Percentiles rank a stretch among this genome's conserved stretches.
Evolutionary conservation across 1,140 invertebrate species (phyloP).

Genomic region (Galendromus occidentalis): DNA sequence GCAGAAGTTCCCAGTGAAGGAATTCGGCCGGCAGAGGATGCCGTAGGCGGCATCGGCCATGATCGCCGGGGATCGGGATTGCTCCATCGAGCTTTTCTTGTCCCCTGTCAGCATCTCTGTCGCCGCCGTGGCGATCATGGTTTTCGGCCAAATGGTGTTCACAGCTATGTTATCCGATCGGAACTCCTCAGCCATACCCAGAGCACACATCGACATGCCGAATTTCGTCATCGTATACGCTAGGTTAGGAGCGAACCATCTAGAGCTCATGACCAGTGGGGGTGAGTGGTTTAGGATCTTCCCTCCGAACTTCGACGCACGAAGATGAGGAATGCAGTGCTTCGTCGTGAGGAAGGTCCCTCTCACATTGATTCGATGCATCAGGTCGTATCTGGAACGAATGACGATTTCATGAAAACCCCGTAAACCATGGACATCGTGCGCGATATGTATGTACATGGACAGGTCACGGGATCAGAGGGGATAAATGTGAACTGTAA

Average conservation of each 20-base stretch:
- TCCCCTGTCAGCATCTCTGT: constrained; percentile 77
- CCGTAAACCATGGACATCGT: too few relatives aligned
- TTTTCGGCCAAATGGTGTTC: constrained; percentile 90
- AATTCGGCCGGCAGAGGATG: constrained; percentile 50
- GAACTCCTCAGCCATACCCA: constrained; percentile 89
- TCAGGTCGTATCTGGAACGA: constrained; percentile 58
- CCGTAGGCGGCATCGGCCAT: constrained; percentile 86
- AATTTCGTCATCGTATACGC: constrained; percentile 98
- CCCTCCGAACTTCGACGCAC: constrained; percentile 58
- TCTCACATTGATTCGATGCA: constrained; percentile 73
- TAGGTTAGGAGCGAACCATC: constrained; percentile 71
- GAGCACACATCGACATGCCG: constrained; percentile 95
- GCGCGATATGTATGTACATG: too few relatives aligned
- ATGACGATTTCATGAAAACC: too few relatives aligned
- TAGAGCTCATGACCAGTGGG: constrained; percentile 65
- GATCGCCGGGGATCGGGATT: constrained; percentile 66
- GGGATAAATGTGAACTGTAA: too few relatives aligned
- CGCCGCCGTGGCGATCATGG: constrained; percentile 77
- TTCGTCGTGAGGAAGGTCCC: constrained; percentile 77
- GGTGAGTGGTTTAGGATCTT: constrained; percentile 92
- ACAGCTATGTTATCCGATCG: constrained; percentile 55
- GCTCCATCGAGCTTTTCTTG: constrained; percentile 23
- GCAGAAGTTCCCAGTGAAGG: constrained; percentile 66
- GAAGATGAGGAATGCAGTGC: constrained; percentile 66
- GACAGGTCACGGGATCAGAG: too few relatives aligned